Percentiles rank a stretch among this genome's conserved stretches.
These are phyloP conservation scores for Chrysodeixis includens DNA, from an alignment of 2,888 invertebrate species.

Conservation along the genomic window DNA sequence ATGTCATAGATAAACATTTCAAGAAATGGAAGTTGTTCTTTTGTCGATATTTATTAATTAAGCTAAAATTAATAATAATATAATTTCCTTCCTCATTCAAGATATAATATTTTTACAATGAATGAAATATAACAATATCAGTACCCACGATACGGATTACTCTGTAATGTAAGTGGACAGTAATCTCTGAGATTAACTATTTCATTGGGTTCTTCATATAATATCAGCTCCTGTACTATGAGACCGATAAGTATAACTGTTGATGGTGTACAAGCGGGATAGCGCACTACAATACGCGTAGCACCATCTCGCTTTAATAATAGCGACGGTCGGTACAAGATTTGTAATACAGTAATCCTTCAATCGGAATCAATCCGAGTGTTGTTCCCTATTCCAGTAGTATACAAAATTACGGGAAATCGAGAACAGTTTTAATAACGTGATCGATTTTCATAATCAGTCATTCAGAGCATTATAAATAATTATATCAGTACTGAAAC, in stretches of 20 bases:
- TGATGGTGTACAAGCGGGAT: no score
- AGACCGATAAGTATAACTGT: no score
- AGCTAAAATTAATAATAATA: neutral
- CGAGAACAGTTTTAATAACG: neutral
- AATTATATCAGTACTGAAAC: no score
- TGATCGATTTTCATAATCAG: neutral
- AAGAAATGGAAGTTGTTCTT: no score
- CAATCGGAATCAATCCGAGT: neutral
- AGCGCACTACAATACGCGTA: no score
- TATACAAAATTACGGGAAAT: neutral
- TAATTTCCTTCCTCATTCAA: neutral
- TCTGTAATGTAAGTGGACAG: neutral
- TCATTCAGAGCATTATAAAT: neutral
- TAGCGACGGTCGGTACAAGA: no score
- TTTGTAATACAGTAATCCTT: neutral
- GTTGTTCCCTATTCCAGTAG: neutral
- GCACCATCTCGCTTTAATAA: no score
- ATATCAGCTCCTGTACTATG: neutral
- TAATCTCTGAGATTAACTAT: neutral
- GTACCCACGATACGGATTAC: neutral
- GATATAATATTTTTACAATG: neutral
- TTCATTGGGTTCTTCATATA: neutral
- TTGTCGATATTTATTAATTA: no score
- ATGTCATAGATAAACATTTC: no score
- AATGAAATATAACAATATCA: neutral